Conservation (phyloP, 2,888 invertebrate genomes). For the Noctua pronuba region DNA sequence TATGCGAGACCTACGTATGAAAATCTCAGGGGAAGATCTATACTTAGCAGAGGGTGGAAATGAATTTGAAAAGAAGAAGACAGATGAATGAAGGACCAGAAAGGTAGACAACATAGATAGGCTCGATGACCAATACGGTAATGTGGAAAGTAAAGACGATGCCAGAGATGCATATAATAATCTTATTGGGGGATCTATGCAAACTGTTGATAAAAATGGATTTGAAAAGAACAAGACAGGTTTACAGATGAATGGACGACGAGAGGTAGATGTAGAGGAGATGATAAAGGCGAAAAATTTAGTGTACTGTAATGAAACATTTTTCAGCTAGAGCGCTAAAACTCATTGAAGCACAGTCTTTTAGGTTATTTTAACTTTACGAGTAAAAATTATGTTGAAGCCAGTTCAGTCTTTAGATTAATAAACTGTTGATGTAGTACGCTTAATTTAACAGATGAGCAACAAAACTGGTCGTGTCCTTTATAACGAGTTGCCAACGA, state of each 20-base stretch:
- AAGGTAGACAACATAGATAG: fast-evolving
- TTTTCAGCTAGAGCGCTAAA: background rate
- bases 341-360: background rate
- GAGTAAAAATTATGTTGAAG: background rate
- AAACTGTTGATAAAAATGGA: background rate
- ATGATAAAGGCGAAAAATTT: background rate
- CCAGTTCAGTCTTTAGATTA: background rate
- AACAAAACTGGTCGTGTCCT: slow-evolving; percentile 4
- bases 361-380: background rate
- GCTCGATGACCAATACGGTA: no score
- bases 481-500: slow-evolving; percentile 32
- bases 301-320: background rate
- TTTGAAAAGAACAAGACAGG: background rate
- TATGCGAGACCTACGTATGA: no score
- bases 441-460: slow-evolving; percentile 12
- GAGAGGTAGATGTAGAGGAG: background rate
- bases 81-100: background rate
- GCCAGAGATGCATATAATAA: no score
- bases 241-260: background rate
- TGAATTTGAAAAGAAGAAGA: background rate
- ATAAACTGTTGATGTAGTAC: slow-evolving; percentile 2
- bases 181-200: background rate
- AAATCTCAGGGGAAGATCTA: background rate
- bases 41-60: background rate
- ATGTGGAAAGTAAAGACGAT: background rate